Evolutionary conservation across 2,113 vertebrate species (phyloP), one percentile per base, ranked within the genome.

Genomic region (Bubalus kerabau): DNA sequence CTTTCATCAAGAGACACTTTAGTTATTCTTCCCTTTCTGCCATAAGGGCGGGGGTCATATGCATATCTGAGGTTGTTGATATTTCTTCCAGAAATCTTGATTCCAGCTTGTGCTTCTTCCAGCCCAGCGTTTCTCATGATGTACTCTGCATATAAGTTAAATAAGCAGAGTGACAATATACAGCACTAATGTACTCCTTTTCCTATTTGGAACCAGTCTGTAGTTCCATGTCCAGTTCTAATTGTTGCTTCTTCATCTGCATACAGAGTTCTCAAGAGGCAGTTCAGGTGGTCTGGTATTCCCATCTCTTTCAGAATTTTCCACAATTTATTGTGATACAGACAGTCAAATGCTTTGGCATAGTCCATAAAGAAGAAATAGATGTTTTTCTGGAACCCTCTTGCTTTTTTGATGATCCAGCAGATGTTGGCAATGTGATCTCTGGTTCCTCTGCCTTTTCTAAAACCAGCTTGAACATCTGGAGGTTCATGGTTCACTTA

Each of bases 11-110:
- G 4, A 71, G n/a, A 5, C 64, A 3, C 8, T 67, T 67, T 36
- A 11, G 4, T 36, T 5, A n/a, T 21, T 21, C n/a, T 71, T 71
- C 2, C 5, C n/a, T 71, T 71, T 71, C 17, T 67, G 17, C 32
- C 32, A 67, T 67, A 36, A 67, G 17, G 1, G 17, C 36, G 32
- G 2, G 2, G 19, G 7, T 67, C 32, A 67, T 36, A 4, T 67
- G 17, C 8, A 19, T 67, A 36, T 10, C 8, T 36, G 32, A 67
- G 62, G 32, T 19, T 67, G 8, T 67, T 67, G 32, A 19, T 67
- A n/a, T n/a, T 67, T 67, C 16, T 19, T 4, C 16, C 0, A 0
- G 62, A 1, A 67, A n/a, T 19, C 62, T n/a, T 9, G 32, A 67
- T 67, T 67, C 32, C 64, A 67, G 64, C 8, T n/a, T 67, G 16